These are phyloP conservation scores for Chelmon rostratus DNA, from an alignment of 2,797 vertebrate genomes.

Conservation along the genomic window DNA sequence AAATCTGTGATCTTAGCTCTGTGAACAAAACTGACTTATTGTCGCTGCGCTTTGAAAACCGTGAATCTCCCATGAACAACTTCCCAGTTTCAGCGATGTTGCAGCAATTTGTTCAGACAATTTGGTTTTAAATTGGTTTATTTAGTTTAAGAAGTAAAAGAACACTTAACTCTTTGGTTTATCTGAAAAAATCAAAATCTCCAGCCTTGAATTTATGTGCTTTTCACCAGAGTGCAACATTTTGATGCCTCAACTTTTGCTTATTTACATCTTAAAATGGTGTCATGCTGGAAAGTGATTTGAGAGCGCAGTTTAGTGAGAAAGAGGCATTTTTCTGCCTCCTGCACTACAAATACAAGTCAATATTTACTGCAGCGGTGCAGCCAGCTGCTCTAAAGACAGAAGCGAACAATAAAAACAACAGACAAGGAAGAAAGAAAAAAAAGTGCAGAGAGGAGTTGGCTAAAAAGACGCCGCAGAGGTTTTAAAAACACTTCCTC, in stretches of 20 bases:
- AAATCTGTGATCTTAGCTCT: not conserved
- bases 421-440: not conserved
- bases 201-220: not conserved
- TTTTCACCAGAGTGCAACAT: not conserved
- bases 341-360: not conserved
- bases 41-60: not conserved
- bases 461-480: not conserved
- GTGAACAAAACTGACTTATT: not conserved
- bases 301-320: not conserved
- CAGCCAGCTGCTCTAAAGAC: not conserved
- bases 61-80: not conserved
- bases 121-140: not conserved
- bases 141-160: not conserved
- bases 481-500: not conserved
- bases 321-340: not conserved
- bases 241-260: not conserved
- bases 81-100: not conserved
- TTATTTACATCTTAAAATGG: not conserved
- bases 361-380: not conserved
- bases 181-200: not conserved
- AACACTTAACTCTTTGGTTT: not conserved
- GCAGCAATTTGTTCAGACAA: not conserved
- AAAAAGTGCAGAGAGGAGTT: not conserved
- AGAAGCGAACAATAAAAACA: not conserved
- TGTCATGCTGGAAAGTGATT: not conserved